phyloP scores from a whole-genome alignment of 2,888 invertebrate species.

The Listrodromus nycthemerus region DNA sequence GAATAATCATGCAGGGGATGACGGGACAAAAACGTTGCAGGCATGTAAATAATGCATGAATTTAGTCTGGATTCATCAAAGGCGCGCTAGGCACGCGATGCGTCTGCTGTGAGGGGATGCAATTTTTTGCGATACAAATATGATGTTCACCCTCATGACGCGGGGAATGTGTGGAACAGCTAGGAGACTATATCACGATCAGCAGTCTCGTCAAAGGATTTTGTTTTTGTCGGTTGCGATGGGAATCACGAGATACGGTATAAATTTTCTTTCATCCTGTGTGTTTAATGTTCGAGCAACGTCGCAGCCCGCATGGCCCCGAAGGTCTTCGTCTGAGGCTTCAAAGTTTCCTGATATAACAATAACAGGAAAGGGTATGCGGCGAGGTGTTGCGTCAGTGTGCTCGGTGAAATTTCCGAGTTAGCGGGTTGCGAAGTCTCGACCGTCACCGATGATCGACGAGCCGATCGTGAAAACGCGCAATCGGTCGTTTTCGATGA shows the following conservation, averaged over 20 bases:
- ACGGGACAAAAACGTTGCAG: background rate
- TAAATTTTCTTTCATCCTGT: background rate
- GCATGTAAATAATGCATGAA: conserved; percentile 17
- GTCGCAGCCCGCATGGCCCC: background rate
- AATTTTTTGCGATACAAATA: conserved; percentile 27
- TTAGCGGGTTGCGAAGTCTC: conserved; percentile 32
- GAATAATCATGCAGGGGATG: background rate
- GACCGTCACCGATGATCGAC: conserved; percentile 62
- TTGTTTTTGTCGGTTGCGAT: background rate
- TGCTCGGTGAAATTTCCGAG: conserved; percentile 30
- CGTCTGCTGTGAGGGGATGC: conserved; percentile 7
- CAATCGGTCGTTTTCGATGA: conserved; percentile 67
- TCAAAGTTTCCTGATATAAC: background rate
- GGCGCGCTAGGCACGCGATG: background rate
- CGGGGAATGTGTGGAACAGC: background rate
- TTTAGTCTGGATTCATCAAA: conserved; percentile 35
- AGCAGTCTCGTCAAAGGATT: conserved; percentile 28
- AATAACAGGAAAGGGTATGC: background rate
- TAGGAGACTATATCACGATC: background rate
- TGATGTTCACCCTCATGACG: conserved; percentile 28
- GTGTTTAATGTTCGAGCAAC: background rate
- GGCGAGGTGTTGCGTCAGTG: background rate
- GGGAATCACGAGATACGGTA: background rate
- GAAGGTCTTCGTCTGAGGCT: background rate
- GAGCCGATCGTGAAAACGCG: conserved; percentile 64